Evolutionary conservation across 2,888 invertebrate genomes (phyloP).

Genomic region (Microplitis manilae): DNA sequence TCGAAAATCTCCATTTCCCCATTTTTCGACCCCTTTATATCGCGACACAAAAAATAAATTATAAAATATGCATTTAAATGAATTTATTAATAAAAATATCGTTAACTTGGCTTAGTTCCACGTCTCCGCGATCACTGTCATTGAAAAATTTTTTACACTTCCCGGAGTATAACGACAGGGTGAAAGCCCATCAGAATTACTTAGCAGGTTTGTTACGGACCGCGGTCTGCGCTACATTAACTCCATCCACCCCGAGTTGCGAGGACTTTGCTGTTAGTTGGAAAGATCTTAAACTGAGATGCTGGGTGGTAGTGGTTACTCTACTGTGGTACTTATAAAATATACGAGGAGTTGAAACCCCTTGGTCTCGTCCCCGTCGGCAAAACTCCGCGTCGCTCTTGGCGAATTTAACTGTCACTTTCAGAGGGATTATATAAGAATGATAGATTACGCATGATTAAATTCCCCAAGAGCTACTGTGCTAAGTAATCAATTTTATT

Average conservation of each 20-base stretch:
- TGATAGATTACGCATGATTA: constrained; percentile 16
- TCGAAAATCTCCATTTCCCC: too few species aligned
- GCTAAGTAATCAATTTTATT: constrained; percentile 25
- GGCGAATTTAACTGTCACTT: constrained; percentile 33
- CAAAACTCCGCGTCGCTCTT: background rate
- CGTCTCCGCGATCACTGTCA: background rate
- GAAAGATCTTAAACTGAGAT: background rate
- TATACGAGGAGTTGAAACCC: background rate
- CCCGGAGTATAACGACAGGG: background rate
- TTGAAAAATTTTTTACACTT: background rate
- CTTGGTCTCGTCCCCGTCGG: too few species aligned
- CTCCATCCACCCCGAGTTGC: background rate
- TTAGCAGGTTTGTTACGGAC: background rate
- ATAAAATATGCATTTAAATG: too few species aligned
- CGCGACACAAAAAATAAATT: background rate
- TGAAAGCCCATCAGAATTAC: background rate
- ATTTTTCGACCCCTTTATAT: too few species aligned
- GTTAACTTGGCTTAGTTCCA: too few species aligned
- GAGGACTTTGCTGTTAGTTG: background rate
- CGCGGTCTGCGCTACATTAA: background rate
- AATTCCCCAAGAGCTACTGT: background rate
- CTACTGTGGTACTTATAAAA: background rate
- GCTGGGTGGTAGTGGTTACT: background rate
- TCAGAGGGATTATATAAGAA: constrained; percentile 23
- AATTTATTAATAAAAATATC: too few species aligned